Conservation (phyloP, 2,888 invertebrate genomes). For the Cactoblastis cactorum region DNA sequence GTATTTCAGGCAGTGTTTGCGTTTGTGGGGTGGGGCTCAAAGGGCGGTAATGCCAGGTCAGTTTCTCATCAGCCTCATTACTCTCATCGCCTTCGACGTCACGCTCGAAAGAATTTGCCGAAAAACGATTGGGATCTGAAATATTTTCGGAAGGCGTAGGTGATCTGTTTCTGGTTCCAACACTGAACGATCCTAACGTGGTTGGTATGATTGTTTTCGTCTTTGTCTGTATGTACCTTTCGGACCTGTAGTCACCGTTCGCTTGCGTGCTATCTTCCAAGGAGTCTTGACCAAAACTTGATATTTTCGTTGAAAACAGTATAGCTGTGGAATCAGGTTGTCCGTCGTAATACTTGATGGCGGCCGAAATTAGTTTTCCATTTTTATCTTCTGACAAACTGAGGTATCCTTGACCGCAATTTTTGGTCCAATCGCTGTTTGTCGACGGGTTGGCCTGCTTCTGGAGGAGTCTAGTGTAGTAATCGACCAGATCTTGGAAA, state of each 20-base stretch:
- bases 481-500: slow-evolving; percentile 60
- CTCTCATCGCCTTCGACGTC: slow-evolving; percentile 38
- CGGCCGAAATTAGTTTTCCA: slow-evolving; percentile 57
- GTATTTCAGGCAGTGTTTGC: slow-evolving; percentile 58
- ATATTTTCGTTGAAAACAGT: slow-evolving; percentile 74
- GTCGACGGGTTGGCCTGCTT: slow-evolving; percentile 45
- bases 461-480: slow-evolving; percentile 57
- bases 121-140: slow-evolving; percentile 48
- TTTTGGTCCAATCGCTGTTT: slow-evolving; percentile 52
- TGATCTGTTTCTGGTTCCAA: slow-evolving; percentile 65
- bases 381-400: slow-evolving; percentile 57
- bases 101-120: slow-evolving; percentile 49
- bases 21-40: slow-evolving; percentile 53
- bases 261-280: slow-evolving; percentile 54
- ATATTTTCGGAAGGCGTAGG: slow-evolving; percentile 62
- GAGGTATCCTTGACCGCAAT: slow-evolving; percentile 68
- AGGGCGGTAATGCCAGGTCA: slow-evolving; percentile 71
- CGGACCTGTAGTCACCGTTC: slow-evolving; percentile 64
- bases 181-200: slow-evolving; percentile 62
- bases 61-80: slow-evolving; percentile 51
- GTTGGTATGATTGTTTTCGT: slow-evolving; percentile 66
- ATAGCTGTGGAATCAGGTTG: slow-evolving; percentile 62
- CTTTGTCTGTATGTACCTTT: slow-evolving; percentile 67
- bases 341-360: slow-evolving; percentile 66
- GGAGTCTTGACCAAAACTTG: slow-evolving; percentile 74